Percentiles rank a stretch among this genome's conserved stretches.
These are phyloP conservation scores for Caenorhabditis macrosperma DNA, from an alignment of 2,888 invertebrate genomes.

Conservation along the genomic window DNA sequence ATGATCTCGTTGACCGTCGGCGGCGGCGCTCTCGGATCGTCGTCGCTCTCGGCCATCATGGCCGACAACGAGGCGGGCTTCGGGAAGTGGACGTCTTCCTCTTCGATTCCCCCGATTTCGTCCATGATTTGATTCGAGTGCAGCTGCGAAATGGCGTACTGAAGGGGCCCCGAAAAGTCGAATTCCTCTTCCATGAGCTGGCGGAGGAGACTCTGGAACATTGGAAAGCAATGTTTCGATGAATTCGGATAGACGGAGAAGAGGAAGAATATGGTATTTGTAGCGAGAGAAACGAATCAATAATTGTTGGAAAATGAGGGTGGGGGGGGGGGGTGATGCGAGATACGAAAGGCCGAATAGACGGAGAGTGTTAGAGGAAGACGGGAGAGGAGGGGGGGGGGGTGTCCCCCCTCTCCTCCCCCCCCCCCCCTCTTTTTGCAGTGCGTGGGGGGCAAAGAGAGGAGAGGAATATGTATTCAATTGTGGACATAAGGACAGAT, in stretches of 20 bases:
- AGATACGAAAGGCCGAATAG: slow-evolving; percentile 26
- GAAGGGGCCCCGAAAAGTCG: slow-evolving; percentile 21
- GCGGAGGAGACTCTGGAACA: neutral
- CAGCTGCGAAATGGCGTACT: slow-evolving; percentile 16
- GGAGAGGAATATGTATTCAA: too few relatives aligned
- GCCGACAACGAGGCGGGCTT: slow-evolving; percentile 16
- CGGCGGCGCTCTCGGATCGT: slow-evolving; percentile 6
- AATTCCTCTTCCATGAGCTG: slow-evolving; percentile 18
- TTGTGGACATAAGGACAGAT: too few relatives aligned
- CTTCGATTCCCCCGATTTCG: neutral
- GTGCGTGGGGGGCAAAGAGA: too few relatives aligned
- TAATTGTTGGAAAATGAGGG: too few relatives aligned
- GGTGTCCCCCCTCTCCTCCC: too few relatives aligned
- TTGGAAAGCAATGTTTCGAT: too few relatives aligned
- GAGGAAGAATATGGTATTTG: too few relatives aligned
- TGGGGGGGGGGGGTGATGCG: slow-evolving; percentile 35
- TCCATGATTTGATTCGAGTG: neutral
- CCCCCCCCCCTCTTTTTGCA: neutral
- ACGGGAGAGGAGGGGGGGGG: neutral
- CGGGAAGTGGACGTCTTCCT: neutral
- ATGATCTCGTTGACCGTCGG: slow-evolving; percentile 17
- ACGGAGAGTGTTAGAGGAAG: slow-evolving; percentile 17
- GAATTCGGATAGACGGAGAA: too few relatives aligned
- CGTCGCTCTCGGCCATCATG: slow-evolving; percentile 7
- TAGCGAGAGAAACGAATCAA: too few relatives aligned